These are phyloP conservation scores for Polydrusus pterygomalis DNA, from an alignment of 2,888 invertebrate species.

Conservation along the genomic window DNA sequence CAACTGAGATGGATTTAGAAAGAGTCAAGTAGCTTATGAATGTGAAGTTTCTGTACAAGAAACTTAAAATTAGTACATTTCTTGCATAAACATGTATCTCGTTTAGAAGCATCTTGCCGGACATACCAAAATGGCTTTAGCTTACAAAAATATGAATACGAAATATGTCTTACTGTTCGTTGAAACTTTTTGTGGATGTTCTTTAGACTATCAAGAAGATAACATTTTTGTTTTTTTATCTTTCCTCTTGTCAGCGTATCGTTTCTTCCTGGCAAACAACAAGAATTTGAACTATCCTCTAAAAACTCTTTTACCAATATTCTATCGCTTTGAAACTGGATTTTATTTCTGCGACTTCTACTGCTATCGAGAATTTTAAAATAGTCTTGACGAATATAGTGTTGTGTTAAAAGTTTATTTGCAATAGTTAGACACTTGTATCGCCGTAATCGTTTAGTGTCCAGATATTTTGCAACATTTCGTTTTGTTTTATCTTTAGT, in stretches of 20 bases:
- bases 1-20: neutral
- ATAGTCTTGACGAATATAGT: conserved; percentile 2
- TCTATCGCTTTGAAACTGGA: neutral
- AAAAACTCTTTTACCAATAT: neutral
- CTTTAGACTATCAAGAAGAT: neutral
- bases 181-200: conserved; percentile 5
- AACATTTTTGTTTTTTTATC: conserved; percentile 1
- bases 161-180: neutral
- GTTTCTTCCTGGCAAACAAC: neutral
- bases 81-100: conserved; percentile 6
- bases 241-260: neutral
- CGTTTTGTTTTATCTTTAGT: neutral
- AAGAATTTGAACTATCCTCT: neutral
- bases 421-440: neutral
- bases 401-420: conserved; percentile 5
- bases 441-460: neutral
- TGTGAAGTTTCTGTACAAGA: neutral
- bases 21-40: conserved; percentile 2
- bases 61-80: conserved; percentile 5
- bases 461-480: neutral
- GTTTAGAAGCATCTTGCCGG: neutral
- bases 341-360: conserved; percentile 1
- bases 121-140: conserved; percentile 2
- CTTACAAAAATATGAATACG: conserved; percentile 10
- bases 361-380: conserved; percentile 3